Percentiles rank a stretch among this genome's conserved stretches.
Conservation (phyloP, 2,888 invertebrate genomes). For the Diplolepis rosae region DNA sequence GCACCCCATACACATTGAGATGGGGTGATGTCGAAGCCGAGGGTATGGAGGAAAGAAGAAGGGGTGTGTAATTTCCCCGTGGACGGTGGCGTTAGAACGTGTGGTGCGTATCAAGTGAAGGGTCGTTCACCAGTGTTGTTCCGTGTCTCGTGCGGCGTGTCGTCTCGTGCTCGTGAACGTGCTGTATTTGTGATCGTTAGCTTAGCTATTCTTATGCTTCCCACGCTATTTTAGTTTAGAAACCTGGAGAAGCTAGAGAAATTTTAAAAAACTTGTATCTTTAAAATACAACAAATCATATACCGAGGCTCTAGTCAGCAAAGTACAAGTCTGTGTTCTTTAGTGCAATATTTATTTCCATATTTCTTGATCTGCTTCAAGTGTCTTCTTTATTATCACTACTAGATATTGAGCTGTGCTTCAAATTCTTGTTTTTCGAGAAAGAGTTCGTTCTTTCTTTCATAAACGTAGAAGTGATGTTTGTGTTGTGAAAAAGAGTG, state of each 20-base stretch:
- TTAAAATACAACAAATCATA: neutral
- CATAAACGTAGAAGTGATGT: neutral
- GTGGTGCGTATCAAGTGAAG: conserved; percentile 59
- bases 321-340: neutral
- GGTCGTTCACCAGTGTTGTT: conserved; percentile 71
- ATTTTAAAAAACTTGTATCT: neutral
- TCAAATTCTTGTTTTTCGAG: neutral
- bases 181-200: conserved; percentile 67
- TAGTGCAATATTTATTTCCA: neutral
- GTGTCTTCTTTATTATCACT: neutral
- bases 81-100: conserved; percentile 56
- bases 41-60: conserved; percentile 39
- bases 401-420: neutral
- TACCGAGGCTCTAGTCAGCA: neutral
- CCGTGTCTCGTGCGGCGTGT: conserved; percentile 67
- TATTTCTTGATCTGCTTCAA: neutral
- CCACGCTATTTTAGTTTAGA: neutral
- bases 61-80: conserved; percentile 68
- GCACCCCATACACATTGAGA: conserved; percentile 56
- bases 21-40: conserved; percentile 58
- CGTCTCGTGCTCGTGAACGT: conserved; percentile 65
- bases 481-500: neutral
- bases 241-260: neutral
- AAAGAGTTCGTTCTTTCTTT: neutral
- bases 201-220: conserved; percentile 48